Conservation (phyloP, 2,113 vertebrate genomes). For the Oncorhynchus kisutch region DNA sequence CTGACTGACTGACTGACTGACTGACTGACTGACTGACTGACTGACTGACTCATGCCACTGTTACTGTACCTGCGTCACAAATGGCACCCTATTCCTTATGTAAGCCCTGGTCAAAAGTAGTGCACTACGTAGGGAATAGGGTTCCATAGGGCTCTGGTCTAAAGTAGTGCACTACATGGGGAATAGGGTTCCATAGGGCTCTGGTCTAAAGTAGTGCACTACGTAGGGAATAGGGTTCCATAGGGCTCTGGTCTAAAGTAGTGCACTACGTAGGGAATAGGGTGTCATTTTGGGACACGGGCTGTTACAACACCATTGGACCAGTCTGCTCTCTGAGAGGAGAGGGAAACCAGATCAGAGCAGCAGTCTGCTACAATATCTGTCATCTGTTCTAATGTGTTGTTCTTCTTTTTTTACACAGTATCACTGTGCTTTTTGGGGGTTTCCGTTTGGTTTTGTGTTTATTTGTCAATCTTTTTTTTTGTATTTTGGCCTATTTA, state of each 20-base stretch:
- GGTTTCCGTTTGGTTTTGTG: neutral
- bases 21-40: slow-evolving; percentile 8
- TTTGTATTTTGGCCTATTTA: neutral
- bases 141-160: no score
- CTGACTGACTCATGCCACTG: slow-evolving; percentile 28
- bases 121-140: no score
- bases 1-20: neutral
- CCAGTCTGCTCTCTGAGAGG: neutral
- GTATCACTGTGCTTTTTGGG: slow-evolving; percentile 2
- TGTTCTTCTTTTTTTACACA: slow-evolving; percentile 1
- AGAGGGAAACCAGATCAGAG: slow-evolving; percentile 18
- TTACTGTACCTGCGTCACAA: neutral
- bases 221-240: no score
- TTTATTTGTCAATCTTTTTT: neutral
- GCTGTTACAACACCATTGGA: neutral
- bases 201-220: no score
- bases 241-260: no score
- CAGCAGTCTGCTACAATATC: neutral
- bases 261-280: no score
- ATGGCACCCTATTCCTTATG: no score
- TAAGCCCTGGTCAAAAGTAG: no score
- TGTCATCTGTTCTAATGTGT: slow-evolving; percentile 1
- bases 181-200: no score
- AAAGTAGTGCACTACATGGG: no score
- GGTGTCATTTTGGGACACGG: no score